Percentiles rank a stretch among this genome's conserved stretches.
These are phyloP conservation scores for Prunella fulvescens DNA, from an alignment of 2,113 vertebrate species.

Conservation along the genomic window DNA sequence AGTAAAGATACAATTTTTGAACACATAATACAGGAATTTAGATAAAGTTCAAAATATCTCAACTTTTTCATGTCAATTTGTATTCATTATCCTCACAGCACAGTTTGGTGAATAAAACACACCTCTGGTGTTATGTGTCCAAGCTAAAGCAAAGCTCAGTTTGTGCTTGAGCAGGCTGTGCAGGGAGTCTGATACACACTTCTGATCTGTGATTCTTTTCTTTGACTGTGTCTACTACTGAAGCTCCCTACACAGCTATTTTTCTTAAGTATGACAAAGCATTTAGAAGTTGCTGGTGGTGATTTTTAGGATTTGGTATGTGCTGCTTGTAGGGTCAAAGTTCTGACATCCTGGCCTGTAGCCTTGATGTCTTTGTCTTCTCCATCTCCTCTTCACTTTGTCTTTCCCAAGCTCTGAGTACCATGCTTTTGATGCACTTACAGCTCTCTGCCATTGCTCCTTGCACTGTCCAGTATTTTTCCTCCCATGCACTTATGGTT, in stretches of 20 bases:
- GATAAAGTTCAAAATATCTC: neutral
- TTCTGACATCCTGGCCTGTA: neutral
- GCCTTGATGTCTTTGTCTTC: neutral
- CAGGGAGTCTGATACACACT: neutral
- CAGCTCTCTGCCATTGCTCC: neutral
- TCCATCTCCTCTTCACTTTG: neutral
- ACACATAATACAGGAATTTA: neutral
- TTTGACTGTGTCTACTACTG: neutral
- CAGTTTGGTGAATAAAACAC: neutral
- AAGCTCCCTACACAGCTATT: neutral
- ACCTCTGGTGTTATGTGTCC: neutral
- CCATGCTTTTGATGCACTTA: neutral
- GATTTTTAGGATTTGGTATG: neutral
- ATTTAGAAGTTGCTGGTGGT: neutral
- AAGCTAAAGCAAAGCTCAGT: neutral
- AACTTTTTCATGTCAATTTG: neutral
- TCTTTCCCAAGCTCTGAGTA: neutral
- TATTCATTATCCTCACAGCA: neutral
- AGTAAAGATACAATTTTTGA: neutral
- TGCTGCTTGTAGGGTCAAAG: neutral
- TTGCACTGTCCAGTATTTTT: neutral
- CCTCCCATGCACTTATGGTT: neutral
- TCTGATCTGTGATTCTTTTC: neutral
- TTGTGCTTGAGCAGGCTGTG: neutral
- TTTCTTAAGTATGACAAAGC: neutral